Evolutionary conservation across 2,113 vertebrate genomes (phyloP).

Genomic region (Varanus komodoensis): DNA sequence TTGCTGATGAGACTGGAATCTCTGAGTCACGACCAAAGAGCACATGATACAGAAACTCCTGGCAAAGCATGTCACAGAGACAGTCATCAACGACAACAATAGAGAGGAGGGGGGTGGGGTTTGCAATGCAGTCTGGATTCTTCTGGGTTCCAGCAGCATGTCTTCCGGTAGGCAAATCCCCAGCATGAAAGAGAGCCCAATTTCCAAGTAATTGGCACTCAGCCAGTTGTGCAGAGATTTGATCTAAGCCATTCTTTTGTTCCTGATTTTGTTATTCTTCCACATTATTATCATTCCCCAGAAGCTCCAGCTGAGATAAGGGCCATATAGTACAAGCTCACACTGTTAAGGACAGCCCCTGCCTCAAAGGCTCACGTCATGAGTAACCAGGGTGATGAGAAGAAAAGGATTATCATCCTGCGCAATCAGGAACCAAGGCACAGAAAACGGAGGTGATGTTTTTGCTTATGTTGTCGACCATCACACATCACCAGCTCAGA

Average conservation of each 20-base stretch:
- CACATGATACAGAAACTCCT: no score
- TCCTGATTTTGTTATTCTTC: neutral
- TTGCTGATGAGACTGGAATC: neutral
- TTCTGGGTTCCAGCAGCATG: neutral
- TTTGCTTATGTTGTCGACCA: neutral
- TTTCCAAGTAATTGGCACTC: neutral
- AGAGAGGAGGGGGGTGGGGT: neutral
- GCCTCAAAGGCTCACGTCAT: slow-evolving; percentile 17
- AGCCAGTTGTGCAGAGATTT: neutral
- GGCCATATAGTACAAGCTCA: neutral
- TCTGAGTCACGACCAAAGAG: neutral
- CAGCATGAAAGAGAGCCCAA: neutral
- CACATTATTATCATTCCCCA: slow-evolving; percentile 10
- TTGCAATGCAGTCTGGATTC: neutral
- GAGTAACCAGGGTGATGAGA: slow-evolving; percentile 4
- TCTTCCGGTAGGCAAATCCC: neutral
- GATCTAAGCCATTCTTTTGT: slow-evolving; percentile 7
- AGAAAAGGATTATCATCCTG: neutral
- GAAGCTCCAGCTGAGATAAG: slow-evolving; percentile 27
- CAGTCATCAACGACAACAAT: neutral
- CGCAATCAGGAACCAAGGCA: neutral
- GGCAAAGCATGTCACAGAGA: neutral
- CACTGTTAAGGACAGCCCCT: slow-evolving; percentile 6
- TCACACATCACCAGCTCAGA: neutral
- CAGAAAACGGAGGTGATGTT: neutral